These are phyloP conservation scores for Conchocele bisecta DNA, from an alignment of 2,888 invertebrate species.

Conservation along the genomic window DNA sequence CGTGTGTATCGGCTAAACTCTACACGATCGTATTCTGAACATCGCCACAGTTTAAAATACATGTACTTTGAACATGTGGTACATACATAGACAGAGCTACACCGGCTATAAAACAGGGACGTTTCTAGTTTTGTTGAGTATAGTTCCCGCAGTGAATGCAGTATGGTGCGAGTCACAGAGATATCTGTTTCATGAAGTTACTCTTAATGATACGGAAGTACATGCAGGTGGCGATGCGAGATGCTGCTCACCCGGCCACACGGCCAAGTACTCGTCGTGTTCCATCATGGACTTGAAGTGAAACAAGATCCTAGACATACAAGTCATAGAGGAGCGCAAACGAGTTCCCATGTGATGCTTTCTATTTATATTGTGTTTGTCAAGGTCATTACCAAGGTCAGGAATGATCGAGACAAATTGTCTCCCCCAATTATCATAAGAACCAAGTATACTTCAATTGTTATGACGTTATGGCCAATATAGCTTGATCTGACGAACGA, in stretches of 20 bases:
- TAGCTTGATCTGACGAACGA: too few relatives aligned
- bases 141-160: too few relatives aligned
- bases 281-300: background rate
- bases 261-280: conserved; percentile 17
- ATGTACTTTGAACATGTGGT: too few relatives aligned
- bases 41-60: background rate
- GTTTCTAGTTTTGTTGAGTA: too few relatives aligned
- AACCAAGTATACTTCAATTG: too few relatives aligned
- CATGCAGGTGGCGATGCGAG: conserved; percentile 8
- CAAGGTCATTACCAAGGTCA: background rate
- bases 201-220: background rate
- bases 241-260: conserved; percentile 26
- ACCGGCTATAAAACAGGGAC: too few relatives aligned
- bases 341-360: background rate
- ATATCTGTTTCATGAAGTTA: background rate
- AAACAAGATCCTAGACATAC: background rate
- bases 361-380: background rate
- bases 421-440: too few relatives aligned
- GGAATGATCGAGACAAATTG: too few relatives aligned
- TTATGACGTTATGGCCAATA: too few relatives aligned
- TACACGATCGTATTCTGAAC: too few relatives aligned
- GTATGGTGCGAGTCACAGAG: conserved; percentile 8
- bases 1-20: too few relatives aligned
- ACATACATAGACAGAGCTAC: too few relatives aligned
- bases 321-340: background rate